Base-by-base conservation (phyloP, 2,888 invertebrate genomes). In the Apotomis capreana region DNA sequence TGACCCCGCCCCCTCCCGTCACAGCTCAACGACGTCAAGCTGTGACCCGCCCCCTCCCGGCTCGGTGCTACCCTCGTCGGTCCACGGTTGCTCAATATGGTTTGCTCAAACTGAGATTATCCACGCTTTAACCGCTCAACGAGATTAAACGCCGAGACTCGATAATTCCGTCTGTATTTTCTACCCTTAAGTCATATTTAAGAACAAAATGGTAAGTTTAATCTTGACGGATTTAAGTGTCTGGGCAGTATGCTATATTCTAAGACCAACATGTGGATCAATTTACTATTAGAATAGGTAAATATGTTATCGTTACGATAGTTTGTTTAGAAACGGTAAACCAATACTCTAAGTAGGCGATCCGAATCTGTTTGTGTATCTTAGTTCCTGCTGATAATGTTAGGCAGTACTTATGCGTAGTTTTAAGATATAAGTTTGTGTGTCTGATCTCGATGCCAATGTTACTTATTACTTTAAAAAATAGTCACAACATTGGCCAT, bases 361-460 rank as follows among this genome's bases (percentile, higher is more conserved):
- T 55, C 64, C 46, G 4, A 12, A 55, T 64, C 13, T 10, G 8
- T n/a, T 61, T 49, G 26, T 65, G 13, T 58, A n/a, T 52, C 46
- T 44, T 44, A 60, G 46, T 60, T 68, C 54, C 54, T 68, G 60
- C 60, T 68, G 26, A 46, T 68, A 68, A 68, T 54, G 49, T 6
- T 57, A 68, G 68, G 40, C 26, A 40, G 44, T 68, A 60, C 6
- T 59, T 60, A 49, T 69, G 61, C 49, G 40, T 69, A 63, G 57
- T 69, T 65, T 60, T 65, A 58, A 65, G 65, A 37, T 49, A 64
- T 64, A 54, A 57, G 65, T 60, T 70, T 70, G 63, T 65, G 64
- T 70, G 15, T 59, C 54, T 60, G 70, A 70, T 70, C 70, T 70
- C 70, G 54, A 44, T 65, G 65, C 60, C 70, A 70, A 65, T 52